Percentiles rank a stretch among this genome's conserved stretches.
Conservation (phyloP, 2,888 invertebrate species). For the Deilephila porcellus region DNA sequence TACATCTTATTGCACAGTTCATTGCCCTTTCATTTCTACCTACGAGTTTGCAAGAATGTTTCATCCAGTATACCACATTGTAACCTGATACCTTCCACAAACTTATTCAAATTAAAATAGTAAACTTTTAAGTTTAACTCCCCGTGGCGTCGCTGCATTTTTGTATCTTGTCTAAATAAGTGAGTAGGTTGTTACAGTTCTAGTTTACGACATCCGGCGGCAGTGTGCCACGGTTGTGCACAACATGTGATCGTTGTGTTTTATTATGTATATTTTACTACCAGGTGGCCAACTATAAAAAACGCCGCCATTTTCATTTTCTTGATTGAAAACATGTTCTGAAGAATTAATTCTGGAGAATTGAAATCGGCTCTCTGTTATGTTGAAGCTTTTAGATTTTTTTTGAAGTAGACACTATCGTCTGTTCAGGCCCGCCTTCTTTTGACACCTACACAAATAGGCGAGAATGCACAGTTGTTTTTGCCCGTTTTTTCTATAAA, state of each 20-base stretch:
- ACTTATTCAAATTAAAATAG: neutral
- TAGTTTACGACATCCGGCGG: neutral
- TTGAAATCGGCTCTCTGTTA: neutral
- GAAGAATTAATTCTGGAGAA: neutral
- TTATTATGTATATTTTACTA: neutral
- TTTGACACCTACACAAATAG: neutral
- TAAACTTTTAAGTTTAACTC: neutral
- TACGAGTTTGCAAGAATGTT: slow-evolving; percentile 45
- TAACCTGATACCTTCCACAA: no score
- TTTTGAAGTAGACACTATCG: neutral
- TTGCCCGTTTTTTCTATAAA: neutral
- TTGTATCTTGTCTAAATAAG: slow-evolving; percentile 1
- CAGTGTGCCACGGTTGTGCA: neutral
- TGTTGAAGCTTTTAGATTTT: neutral
- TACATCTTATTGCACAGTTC: slow-evolving; percentile 40
- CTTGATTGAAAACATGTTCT: slow-evolving; percentile 10
- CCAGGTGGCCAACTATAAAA: neutral
- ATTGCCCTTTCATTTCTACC: slow-evolving; percentile 49
- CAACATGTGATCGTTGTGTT: neutral
- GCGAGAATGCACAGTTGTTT: neutral
- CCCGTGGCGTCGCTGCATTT: neutral
- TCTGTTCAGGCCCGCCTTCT: neutral
- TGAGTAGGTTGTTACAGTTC: neutral
- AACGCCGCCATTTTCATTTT: neutral
- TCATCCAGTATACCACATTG: slow-evolving; percentile 25